phyloP scores from a whole-genome alignment of 2,888 invertebrate species.

The Lasioglossum malachurum region DNA sequence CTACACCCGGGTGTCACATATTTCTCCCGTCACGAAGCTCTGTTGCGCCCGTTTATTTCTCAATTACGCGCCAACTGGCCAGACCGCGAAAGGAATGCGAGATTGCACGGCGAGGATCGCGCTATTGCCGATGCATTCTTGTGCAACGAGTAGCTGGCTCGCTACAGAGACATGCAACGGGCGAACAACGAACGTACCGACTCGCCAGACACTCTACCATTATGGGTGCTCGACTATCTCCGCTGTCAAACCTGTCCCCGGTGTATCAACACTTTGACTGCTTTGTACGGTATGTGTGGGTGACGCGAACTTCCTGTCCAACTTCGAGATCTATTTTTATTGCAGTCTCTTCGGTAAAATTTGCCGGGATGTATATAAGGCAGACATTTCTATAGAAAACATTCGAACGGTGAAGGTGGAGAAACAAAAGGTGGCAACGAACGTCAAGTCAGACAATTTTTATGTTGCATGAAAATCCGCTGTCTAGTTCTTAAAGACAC shows the following conservation, averaged over 20 bases:
- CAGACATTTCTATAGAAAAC: too few species aligned
- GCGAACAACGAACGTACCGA: not conserved
- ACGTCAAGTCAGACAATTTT: too few species aligned
- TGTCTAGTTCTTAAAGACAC: too few species aligned
- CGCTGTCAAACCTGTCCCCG: not conserved
- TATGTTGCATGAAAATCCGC: too few species aligned
- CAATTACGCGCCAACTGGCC: constrained; percentile 37
- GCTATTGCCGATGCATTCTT: not conserved
- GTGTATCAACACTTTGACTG: not conserved
- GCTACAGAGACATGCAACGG: not conserved
- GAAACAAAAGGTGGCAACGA: too few species aligned
- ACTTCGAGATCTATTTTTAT: not conserved
- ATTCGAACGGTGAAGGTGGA: too few species aligned
- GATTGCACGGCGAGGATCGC: not conserved
- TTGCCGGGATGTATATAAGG: not conserved
- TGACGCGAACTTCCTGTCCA: not conserved
- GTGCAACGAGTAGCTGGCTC: not conserved
- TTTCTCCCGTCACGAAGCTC: constrained; percentile 30
- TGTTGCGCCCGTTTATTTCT: constrained; percentile 33
- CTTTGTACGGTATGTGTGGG: not conserved
- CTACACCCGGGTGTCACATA: constrained; percentile 14
- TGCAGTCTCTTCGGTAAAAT: not conserved
- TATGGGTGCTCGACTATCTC: not conserved
- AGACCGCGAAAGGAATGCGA: constrained; percentile 18
- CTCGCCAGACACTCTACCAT: not conserved